Percentiles rank a stretch among this genome's conserved stretches.
Conservation (phyloP, 2,113 vertebrate genomes). For the Nothobranchius furzeri region DNA sequence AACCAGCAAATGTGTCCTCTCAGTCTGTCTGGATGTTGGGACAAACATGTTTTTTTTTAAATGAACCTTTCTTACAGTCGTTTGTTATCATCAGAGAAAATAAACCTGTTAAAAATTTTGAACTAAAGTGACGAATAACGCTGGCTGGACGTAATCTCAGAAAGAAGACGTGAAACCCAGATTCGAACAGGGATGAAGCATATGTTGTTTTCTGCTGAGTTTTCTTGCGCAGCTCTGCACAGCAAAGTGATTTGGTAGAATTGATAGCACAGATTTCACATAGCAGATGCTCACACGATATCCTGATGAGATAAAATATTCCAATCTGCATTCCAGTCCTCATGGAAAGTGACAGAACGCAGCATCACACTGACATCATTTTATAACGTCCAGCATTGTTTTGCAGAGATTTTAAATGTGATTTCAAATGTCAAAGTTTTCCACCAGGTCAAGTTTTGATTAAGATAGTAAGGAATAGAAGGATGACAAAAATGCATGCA, state of each 20-base stretch:
- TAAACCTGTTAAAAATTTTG: not conserved
- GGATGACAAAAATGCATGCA: too few relatives aligned
- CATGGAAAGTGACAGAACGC: not conserved
- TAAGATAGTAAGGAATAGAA: too few relatives aligned
- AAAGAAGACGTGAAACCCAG: constrained; percentile 6
- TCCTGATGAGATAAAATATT: not conserved
- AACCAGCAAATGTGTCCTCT: too few relatives aligned
- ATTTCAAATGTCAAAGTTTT: too few relatives aligned
- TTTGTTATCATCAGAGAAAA: too few relatives aligned
- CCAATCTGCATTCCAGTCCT: not conserved
- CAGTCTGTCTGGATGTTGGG: too few relatives aligned
- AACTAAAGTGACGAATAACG: constrained; percentile 13
- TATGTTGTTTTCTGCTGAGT: constrained; percentile 1
- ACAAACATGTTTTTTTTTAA: too few relatives aligned
- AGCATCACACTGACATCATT: not conserved
- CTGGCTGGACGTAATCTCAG: constrained; percentile 9
- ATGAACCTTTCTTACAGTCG: too few relatives aligned
- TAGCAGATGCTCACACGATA: constrained; percentile 27
- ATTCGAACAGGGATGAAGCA: constrained; percentile 18
- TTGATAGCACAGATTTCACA: constrained; percentile 32
- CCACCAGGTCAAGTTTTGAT: too few relatives aligned
- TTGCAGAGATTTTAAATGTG: not conserved
- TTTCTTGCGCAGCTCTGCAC: constrained; percentile 6
- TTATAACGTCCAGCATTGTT: not conserved
- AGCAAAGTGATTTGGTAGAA: constrained; percentile 10